Evolutionary conservation across 1,140 invertebrate species (phyloP).

Genomic region (Drosophila punjabiensis): DNA sequence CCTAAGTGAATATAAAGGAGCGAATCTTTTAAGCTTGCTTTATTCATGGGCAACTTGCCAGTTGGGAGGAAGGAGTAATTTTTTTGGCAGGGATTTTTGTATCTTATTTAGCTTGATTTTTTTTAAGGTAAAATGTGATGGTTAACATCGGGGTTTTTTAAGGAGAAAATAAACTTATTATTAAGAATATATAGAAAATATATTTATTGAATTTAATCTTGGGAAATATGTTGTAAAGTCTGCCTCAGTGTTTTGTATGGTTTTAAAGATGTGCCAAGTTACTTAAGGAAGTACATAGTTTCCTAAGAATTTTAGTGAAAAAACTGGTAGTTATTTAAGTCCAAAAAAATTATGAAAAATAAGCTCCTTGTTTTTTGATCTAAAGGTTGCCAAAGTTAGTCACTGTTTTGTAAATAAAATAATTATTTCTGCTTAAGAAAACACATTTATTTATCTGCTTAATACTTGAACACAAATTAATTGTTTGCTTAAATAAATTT

Average conservation of each 20-base stretch:
- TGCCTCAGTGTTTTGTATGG: background rate
- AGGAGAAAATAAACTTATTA: background rate
- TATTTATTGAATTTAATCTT: background rate
- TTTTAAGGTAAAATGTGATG: background rate
- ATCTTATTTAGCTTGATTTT: background rate
- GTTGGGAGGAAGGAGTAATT: background rate
- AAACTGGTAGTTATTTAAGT: background rate
- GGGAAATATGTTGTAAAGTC: background rate
- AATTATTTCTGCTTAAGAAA: no score
- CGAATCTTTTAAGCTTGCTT: background rate
- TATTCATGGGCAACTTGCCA: slow-evolving; percentile 10
- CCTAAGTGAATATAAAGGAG: slow-evolving; percentile 31
- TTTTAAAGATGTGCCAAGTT: background rate
- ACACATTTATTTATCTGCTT: no score
- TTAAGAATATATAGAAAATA: background rate
- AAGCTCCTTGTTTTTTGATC: no score
- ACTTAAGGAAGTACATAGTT: background rate
- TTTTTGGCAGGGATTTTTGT: background rate
- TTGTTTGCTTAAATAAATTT: no score
- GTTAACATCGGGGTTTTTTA: background rate
- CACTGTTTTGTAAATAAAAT: no score
- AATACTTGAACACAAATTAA: no score
- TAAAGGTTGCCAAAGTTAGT: no score
- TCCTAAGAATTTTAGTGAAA: background rate
- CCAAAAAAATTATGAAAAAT: no score